Percentiles rank a stretch among this genome's conserved stretches.
Evolutionary conservation across 2,888 invertebrate genomes (phyloP).

Genomic region (Xestoiulus laeticollis): DNA sequence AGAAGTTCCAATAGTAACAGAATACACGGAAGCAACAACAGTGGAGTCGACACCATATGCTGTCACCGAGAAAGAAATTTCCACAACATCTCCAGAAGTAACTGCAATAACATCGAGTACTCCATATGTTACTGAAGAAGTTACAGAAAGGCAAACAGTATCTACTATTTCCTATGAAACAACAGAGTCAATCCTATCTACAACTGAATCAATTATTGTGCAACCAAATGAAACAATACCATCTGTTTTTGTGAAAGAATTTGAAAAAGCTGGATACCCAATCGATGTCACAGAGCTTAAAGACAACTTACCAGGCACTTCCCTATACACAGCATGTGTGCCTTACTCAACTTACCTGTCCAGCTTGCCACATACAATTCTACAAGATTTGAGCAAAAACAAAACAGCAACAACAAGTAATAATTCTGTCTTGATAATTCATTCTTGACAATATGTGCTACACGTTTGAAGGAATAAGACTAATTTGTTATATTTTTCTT

Average conservation of each 20-base stretch:
- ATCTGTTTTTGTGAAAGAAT: conserved; percentile 44
- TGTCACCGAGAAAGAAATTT: not conserved
- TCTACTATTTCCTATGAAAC: too few relatives aligned
- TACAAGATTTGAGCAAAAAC: conserved; percentile 23
- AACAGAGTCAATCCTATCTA: too few relatives aligned
- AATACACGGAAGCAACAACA: conserved; percentile 1
- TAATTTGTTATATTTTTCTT: not conserved
- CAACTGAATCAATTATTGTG: not conserved
- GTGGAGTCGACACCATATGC: not conserved
- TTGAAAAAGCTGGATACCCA: conserved; percentile 44
- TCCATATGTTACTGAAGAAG: too few relatives aligned
- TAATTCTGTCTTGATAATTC: not conserved
- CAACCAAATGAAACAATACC: conserved; percentile 19
- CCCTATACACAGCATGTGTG: conserved; percentile 44
- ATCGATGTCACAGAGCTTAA: conserved; percentile 2
- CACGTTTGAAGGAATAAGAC: not conserved
- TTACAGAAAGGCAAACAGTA: too few relatives aligned
- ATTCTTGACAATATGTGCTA: not conserved
- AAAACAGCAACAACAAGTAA: conserved; percentile 34
- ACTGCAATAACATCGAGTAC: not conserved
- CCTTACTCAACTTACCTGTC: conserved; percentile 23
- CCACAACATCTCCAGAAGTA: not conserved
- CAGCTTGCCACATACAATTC: not conserved
- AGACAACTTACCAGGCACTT: not conserved
- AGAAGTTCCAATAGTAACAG: not conserved